Percentiles rank a stretch among this genome's conserved stretches.
Conservation (phyloP, 2,113 vertebrate species). For the Panthera tigris region DNA sequence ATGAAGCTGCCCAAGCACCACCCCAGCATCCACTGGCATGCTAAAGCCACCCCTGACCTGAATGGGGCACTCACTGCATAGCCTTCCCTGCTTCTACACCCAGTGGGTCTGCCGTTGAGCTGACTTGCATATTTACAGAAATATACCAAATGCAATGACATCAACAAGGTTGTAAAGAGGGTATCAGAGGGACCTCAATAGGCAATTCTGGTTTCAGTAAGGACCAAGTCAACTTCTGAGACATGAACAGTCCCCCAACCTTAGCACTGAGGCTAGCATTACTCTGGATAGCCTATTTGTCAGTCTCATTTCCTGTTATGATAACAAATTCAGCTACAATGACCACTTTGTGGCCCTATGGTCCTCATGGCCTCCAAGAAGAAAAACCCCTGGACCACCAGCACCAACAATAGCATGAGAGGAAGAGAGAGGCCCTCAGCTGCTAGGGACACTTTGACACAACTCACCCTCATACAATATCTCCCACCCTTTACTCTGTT, state of each 20-base stretch:
- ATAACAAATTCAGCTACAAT: constrained; percentile 92
- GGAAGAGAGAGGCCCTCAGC: background rate
- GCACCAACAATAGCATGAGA: background rate
- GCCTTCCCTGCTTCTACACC: constrained; percentile 91
- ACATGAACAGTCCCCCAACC: constrained; percentile 93
- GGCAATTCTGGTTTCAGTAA: constrained; percentile 92
- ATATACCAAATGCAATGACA: constrained; percentile 90
- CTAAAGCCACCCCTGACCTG: constrained; percentile 92
- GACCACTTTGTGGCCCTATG: constrained; percentile 90
- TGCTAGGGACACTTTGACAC: background rate
- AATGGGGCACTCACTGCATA: constrained; percentile 92
- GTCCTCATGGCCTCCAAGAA: constrained; percentile 90
- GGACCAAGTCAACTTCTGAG: constrained; percentile 92
- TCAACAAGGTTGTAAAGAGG: constrained; percentile 90
- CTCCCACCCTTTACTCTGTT: background rate
- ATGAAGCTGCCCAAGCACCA: constrained; percentile 92
- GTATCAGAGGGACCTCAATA: constrained; percentile 90
- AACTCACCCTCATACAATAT: background rate
- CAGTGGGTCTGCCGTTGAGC: constrained; percentile 92
- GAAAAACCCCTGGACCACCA: constrained; percentile 69
- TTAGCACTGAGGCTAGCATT: constrained; percentile 90
- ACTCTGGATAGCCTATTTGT: constrained; percentile 91
- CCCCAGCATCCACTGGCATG: constrained; percentile 90
- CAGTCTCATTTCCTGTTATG: constrained; percentile 92
- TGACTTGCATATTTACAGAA: constrained; percentile 93